Evolutionary conservation across 2,888 invertebrate genomes (phyloP).

Genomic region (Xylota sylvarum): DNA sequence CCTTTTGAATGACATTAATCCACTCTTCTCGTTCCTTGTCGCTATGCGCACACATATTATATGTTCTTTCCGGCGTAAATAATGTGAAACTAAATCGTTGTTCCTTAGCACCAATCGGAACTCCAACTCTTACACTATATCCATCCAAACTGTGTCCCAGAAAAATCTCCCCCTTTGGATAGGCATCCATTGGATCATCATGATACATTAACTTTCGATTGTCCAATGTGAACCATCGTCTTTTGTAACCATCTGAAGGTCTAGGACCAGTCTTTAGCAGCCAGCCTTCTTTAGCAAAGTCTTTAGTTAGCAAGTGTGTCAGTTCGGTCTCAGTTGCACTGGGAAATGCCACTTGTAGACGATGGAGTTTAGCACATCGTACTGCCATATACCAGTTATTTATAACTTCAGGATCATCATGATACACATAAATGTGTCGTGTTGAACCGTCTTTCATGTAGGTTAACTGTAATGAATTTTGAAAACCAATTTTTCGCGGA

Average conservation of each 20-base stretch:
- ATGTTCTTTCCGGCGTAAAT: conserved; percentile 91
- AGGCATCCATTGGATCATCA: conserved; percentile 93
- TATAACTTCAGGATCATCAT: conserved; percentile 93
- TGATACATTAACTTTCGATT: conserved; percentile 97
- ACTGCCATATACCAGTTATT: conserved; percentile 94
- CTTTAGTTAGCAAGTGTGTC: conserved; percentile 90
- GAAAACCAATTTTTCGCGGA: conserved; percentile 91
- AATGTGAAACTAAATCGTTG: conserved; percentile 93
- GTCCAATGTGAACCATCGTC: conserved; percentile 95
- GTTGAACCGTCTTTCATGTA: conserved; percentile 94
- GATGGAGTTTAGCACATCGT: conserved; percentile 93
- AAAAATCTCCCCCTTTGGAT: conserved; percentile 96
- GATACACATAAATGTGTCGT: conserved; percentile 94
- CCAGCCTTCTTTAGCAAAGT: conserved; percentile 95
- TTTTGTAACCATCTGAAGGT: conserved; percentile 92
- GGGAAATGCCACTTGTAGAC: conserved; percentile 93
- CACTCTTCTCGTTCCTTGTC: conserved; percentile 92
- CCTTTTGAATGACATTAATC: conserved; percentile 91
- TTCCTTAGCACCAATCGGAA: conserved; percentile 89
- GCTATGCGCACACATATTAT: conserved; percentile 90
- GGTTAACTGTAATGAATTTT: conserved; percentile 93
- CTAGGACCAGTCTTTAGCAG: conserved; percentile 95
- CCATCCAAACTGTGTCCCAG: conserved; percentile 90
- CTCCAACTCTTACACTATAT: conserved; percentile 90
- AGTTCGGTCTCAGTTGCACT: conserved; percentile 90